These are phyloP conservation scores for Periophthalmodon schlosseri DNA, from an alignment of 2,113 vertebrate genomes.

Conservation along the genomic window DNA sequence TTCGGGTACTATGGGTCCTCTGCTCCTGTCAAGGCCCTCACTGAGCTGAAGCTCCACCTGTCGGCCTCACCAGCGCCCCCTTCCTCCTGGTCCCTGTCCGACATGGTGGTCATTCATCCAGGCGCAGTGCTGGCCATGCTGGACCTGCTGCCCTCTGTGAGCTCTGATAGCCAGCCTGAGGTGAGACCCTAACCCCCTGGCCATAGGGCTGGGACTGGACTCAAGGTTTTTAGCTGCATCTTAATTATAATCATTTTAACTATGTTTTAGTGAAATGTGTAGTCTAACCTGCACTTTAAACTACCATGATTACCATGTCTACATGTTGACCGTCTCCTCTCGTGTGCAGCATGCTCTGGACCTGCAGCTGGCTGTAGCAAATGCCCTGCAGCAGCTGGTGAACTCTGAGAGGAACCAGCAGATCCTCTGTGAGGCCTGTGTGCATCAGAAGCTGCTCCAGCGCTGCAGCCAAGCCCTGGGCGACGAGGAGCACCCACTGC, in stretches of 20 bases:
- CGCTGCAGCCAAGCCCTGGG: conserved; percentile 90
- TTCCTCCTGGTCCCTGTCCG: conserved; percentile 76
- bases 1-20: conserved; percentile 87
- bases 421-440: conserved; percentile 91
- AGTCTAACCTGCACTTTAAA: too few species aligned
- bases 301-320: too few species aligned
- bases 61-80: conserved; percentile 71
- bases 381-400: conserved; percentile 91
- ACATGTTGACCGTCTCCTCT: background rate
- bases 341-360: conserved; percentile 87
- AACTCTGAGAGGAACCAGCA: conserved; percentile 96
- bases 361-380: conserved; percentile 93
- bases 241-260: too few species aligned
- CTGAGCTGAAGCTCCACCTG: conserved; percentile 85
- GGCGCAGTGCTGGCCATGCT: conserved; percentile 93
- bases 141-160: conserved; percentile 92
- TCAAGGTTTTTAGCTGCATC: too few species aligned
- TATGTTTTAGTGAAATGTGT: too few species aligned
- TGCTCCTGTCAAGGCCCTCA: conserved; percentile 80
- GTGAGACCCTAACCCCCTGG: conserved; percentile 66
- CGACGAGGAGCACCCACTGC: conserved; percentile 93
- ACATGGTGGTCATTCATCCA: conserved; percentile 92
- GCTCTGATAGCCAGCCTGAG: conserved; percentile 90
- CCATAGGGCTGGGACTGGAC: too few species aligned
- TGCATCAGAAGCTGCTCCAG: conserved; percentile 90